Conservation (phyloP, 2,113 vertebrate species). For the Junco hyemalis region DNA sequence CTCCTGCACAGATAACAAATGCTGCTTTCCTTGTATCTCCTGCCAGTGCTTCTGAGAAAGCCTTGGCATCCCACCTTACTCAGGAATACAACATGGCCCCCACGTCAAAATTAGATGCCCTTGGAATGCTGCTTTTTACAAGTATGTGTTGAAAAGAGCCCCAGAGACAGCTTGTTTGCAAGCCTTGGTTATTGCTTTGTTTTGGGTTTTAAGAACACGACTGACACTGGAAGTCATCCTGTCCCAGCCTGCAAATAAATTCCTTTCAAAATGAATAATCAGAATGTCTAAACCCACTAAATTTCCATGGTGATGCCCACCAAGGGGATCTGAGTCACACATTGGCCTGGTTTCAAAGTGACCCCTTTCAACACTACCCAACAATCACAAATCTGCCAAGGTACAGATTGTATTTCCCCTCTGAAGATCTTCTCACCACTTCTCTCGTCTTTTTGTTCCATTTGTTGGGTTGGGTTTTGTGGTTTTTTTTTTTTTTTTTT, state of each 20-base stretch:
- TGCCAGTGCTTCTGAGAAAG: neutral
- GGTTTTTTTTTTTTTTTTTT: no score
- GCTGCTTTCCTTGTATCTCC: neutral
- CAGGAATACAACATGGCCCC: neutral
- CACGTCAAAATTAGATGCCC: neutral
- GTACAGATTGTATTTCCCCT: neutral
- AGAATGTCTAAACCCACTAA: neutral
- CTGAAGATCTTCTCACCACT: neutral
- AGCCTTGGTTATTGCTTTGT: neutral
- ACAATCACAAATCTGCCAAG: neutral
- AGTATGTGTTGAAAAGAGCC: fast-evolving
- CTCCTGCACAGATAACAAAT: neutral
- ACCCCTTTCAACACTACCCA: neutral
- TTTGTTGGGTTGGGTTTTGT: no score
- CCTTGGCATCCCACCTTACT: neutral
- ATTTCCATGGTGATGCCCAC: neutral
- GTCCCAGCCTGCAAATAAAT: neutral
- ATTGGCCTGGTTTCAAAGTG: neutral
- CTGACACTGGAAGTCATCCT: neutral
- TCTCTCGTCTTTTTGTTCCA: neutral
- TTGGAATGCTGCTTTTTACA: neutral
- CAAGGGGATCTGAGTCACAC: fast-evolving
- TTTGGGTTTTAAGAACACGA: neutral
- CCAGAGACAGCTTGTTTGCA: neutral
- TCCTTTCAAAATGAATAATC: neutral